Conservation (phyloP, 2,797 vertebrate species). For the Ficedula albicollis region DNA sequence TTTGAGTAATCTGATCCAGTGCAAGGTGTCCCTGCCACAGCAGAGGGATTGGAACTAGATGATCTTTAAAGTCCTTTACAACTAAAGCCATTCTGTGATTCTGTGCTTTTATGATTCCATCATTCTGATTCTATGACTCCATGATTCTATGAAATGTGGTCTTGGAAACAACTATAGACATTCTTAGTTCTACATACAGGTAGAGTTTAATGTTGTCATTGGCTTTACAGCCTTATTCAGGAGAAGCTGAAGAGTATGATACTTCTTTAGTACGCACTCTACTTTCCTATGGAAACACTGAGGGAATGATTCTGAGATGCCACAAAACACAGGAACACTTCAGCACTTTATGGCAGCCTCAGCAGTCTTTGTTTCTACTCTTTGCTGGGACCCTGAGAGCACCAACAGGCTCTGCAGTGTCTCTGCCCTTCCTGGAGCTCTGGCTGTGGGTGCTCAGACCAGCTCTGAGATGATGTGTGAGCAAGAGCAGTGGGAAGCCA, state of each 20-base stretch:
- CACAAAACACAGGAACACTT: background rate
- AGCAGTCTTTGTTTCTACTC: background rate
- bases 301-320: fast-evolving
- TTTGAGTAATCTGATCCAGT: background rate
- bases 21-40: background rate
- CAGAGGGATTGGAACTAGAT: background rate
- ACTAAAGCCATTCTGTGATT: background rate
- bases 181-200: background rate
- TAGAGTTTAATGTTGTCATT: background rate
- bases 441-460: background rate
- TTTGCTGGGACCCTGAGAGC: background rate
- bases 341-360: background rate
- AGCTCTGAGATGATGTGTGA: fast-evolving
- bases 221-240: background rate
- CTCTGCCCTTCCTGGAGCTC: background rate
- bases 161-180: background rate
- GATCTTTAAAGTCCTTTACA: background rate
- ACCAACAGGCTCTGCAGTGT: background rate
- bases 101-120: background rate
- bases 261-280: background rate
- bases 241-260: background rate
- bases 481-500: background rate
- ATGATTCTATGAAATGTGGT: background rate
- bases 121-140: background rate
- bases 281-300: background rate